Evolutionary conservation across 2,113 vertebrate species (phyloP).

Genomic region (Butorides virescens): DNA sequence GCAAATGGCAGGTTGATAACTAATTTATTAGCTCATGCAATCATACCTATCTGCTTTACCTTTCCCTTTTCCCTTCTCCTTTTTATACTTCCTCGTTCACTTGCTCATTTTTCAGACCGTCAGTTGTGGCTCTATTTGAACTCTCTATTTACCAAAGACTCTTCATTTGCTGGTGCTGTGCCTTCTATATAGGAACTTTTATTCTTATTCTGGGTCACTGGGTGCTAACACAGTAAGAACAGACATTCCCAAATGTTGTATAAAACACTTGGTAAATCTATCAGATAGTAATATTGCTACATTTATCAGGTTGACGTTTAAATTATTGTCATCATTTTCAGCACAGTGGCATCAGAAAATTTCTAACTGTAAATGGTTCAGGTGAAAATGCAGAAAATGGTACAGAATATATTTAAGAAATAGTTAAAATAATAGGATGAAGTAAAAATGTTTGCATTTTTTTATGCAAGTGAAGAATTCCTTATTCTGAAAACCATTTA

Average conservation of each 20-base stretch:
- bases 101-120: not conserved
- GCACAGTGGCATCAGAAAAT: not conserved
- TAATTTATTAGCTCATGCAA: not conserved
- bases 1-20: not conserved
- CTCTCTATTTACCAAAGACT: not conserved
- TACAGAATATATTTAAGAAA: not conserved
- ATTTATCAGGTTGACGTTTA: constrained; percentile 31
- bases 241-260: not conserved
- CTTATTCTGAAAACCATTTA: not conserved
- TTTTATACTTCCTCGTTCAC: not conserved
- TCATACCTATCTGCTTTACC: not conserved
- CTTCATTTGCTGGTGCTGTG: not conserved
- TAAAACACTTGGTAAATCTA: not conserved
- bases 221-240: not conserved
- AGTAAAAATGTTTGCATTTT: not conserved
- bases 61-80: not conserved
- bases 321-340: not conserved
- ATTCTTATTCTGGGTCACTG: not conserved
- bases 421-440: not conserved
- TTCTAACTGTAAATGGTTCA: not conserved
- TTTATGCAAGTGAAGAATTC: not conserved
- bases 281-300: not conserved
- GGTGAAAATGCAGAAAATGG: not conserved
- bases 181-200: not conserved
- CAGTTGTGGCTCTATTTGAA: not conserved